Evolutionary conservation across 2,797 vertebrate genomes (phyloP), one percentile per base, ranked within the genome.

Genomic region (Pangasius macronema): DNA sequence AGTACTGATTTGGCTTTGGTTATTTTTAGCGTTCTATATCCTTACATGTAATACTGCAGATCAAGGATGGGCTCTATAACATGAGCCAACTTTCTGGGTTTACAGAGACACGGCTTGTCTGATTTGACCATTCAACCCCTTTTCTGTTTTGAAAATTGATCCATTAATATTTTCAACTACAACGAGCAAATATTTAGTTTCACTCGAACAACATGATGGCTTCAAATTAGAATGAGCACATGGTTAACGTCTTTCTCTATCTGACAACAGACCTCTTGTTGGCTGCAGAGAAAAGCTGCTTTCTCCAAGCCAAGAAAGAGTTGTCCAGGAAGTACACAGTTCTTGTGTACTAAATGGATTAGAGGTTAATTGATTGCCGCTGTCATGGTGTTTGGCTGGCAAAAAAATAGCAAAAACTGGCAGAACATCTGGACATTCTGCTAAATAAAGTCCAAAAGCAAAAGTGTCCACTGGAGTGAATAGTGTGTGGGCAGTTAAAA

Each of bases 21-120:
- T 68, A 83, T 83, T 83, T 83, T 83, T 83, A 68, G 82, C 61
- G 20, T 68, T 76, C 70, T 76, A 73, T 55, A 73, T 84, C 61
- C 81, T 67, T 20, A 83, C 63, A 67, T 83, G 82, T 14, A 67
- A 83, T 67, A 33, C 42, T 67, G 61, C 61, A 65, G 61, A 65
- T 65, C 80, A 65, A 65, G 39, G n/a, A 83, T 20, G 30, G 61
- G 46, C 82, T 83, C 2, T 3, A 83, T 68, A 68, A 68, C 46
- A 83, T 53, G 63, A 68, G 61, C 82, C 61, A 51, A 33, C 14
- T n/a, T 22, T 67, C n/a, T 51, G 63, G n/a, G 61, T 68, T 68
- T 68, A 67, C 63, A 83, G 63, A 83, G 46, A 83, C 61, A 67
- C 13, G 61, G 27, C 80, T 65, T 67, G 27, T 30, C 49, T 82